These are phyloP conservation scores for Scalopus aquaticus DNA, from an alignment of 2,113 vertebrate species.

Conservation along the genomic window DNA sequence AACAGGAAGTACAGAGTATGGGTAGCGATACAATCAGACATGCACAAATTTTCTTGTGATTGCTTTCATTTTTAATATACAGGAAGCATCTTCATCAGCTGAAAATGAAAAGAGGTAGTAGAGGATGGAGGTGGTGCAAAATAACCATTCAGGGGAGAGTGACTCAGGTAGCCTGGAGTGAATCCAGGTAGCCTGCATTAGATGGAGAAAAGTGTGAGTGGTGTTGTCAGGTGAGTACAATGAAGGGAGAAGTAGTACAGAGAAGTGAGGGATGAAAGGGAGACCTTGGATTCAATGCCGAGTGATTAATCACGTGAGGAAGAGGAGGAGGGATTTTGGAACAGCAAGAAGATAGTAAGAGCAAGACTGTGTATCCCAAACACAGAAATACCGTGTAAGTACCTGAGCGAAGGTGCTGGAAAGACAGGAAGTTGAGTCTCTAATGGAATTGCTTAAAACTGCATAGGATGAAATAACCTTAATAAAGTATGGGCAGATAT, in stretches of 20 bases:
- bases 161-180: not conserved
- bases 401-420: not conserved
- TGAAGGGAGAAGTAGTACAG: not conserved
- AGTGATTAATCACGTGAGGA: not conserved
- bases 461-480: not conserved
- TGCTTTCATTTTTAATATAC: conserved; percentile 49
- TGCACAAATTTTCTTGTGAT: not conserved
- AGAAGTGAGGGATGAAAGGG: not conserved
- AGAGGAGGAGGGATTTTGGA: rapidly evolving
- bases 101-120: not conserved
- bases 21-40: not conserved
- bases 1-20: not conserved
- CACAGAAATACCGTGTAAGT: not conserved
- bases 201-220: not conserved
- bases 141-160: not conserved
- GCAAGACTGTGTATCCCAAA: not conserved
- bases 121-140: not conserved
- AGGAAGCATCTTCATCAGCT: conserved; percentile 55
- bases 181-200: not conserved
- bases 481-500: not conserved
- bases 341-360: not conserved
- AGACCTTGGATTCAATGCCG: not conserved
- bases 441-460: not conserved
- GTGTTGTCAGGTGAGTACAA: not conserved
- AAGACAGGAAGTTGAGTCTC: not conserved